phyloP scores from a whole-genome alignment of 2,113 vertebrate genomes.

The Zapus hudsonius region DNA sequence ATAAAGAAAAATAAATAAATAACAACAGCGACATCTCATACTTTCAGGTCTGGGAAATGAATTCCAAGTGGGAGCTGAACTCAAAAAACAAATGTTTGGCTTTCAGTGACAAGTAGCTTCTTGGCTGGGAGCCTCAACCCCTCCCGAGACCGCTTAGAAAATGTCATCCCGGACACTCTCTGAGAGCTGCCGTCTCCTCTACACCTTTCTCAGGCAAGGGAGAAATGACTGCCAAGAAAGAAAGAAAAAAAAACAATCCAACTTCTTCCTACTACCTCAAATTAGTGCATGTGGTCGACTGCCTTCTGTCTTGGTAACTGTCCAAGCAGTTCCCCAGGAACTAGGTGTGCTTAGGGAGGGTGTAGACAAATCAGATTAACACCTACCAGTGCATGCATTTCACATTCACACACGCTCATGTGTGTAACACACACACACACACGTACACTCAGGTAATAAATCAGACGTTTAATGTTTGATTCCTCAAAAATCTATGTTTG shows the following conservation, averaged over 20 bases:
- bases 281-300: neutral
- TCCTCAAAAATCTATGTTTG: neutral
- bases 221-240: conserved; percentile 47
- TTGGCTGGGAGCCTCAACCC: conserved; percentile 57
- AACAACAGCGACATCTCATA: conserved; percentile 40
- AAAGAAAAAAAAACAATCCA: conserved; percentile 36
- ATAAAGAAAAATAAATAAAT: conserved; percentile 76
- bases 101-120: conserved; percentile 63
- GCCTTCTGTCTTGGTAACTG: conserved; percentile 46
- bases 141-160: conserved; percentile 62
- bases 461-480: neutral
- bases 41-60: conserved; percentile 75
- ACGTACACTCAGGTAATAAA: neutral
- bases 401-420: neutral
- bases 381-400: neutral
- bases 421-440: no score
- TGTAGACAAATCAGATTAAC: conserved; percentile 28
- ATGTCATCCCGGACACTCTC: neutral
- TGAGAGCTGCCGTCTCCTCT: neutral
- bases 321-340: conserved; percentile 44
- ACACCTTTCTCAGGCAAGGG: conserved; percentile 33
- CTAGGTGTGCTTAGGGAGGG: neutral
- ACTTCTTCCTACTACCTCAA: conserved; percentile 24
- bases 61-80: conserved; percentile 69
- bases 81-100: conserved; percentile 82